phyloP scores from a whole-genome alignment of 2,113 vertebrate species.

The Orycteropus afer region DNA sequence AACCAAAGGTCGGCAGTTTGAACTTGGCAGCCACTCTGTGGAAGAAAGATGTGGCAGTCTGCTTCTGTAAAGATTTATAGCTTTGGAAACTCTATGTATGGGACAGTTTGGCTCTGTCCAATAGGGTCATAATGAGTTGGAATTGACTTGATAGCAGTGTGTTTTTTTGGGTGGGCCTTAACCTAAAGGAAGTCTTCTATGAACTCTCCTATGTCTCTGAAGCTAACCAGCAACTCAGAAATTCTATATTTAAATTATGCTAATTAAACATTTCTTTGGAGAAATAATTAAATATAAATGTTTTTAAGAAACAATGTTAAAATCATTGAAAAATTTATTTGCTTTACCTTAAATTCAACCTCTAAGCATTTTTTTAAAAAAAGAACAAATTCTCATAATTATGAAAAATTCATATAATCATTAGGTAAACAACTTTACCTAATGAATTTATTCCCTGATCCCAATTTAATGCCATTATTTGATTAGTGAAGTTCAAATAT shows the following conservation, averaged over 20 bases:
- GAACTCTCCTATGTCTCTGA: neutral
- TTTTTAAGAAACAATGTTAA: conserved; percentile 35
- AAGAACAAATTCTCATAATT: neutral
- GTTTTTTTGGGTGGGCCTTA: too few relatives aligned
- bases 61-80: too few relatives aligned
- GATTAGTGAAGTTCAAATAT: conserved; percentile 50
- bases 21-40: too few relatives aligned
- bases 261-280: neutral
- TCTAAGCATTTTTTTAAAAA: neutral
- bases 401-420: neutral
- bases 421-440: neutral
- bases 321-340: neutral
- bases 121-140: too few relatives aligned
- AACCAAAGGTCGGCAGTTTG: too few relatives aligned
- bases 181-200: neutral
- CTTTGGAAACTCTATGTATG: too few relatives aligned
- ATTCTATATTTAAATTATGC: neutral
- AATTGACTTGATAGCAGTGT: too few relatives aligned
- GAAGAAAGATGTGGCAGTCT: too few relatives aligned
- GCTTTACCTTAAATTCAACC: conserved; percentile 23
- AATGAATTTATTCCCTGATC: conserved; percentile 27
- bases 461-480: conserved; percentile 66
- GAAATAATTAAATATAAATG: conserved; percentile 8
- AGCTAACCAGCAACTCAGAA: neutral
- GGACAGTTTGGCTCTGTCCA: too few relatives aligned